These are phyloP conservation scores for Chrysodeixis includens DNA, from an alignment of 2,888 invertebrate genomes.

Conservation along the genomic window DNA sequence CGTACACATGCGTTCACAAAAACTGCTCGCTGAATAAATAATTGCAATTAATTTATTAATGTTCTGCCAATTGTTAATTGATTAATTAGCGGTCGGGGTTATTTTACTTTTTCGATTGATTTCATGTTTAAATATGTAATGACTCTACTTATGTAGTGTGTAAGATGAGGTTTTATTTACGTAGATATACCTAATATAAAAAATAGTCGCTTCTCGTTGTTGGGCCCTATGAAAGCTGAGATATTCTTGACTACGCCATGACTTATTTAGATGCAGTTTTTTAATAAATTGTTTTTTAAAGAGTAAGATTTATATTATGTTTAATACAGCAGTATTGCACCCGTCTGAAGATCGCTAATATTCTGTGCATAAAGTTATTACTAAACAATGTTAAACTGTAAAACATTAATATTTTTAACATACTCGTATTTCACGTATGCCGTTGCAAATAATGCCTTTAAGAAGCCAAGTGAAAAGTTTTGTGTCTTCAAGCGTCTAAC, in stretches of 20 bases:
- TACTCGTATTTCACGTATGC: slow-evolving; percentile 29
- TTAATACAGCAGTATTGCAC: too few relatives aligned
- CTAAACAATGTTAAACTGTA: too few relatives aligned
- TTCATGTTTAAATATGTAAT: not conserved
- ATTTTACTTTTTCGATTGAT: not conserved
- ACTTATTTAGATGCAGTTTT: too few relatives aligned
- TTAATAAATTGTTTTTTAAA: too few relatives aligned
- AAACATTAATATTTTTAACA: slow-evolving; percentile 2
- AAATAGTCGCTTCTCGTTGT: too few relatives aligned
- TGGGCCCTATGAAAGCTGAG: too few relatives aligned
- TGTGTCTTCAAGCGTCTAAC: slow-evolving; percentile 8
- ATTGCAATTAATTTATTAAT: slow-evolving; percentile 21
- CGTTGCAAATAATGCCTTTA: slow-evolving; percentile 35
- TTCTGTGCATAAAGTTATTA: too few relatives aligned
- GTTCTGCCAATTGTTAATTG: not conserved
- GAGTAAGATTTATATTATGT: too few relatives aligned
- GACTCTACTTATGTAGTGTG: not conserved
- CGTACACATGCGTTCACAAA: slow-evolving; percentile 26
- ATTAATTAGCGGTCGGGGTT: not conserved
- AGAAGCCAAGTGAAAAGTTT: slow-evolving; percentile 29
- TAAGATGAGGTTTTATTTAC: too few relatives aligned
- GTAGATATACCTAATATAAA: too few relatives aligned
- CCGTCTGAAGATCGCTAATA: too few relatives aligned
- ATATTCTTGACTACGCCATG: too few relatives aligned
- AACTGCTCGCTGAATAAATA: slow-evolving; percentile 11